phyloP scores from a whole-genome alignment of 2,888 invertebrate species.

The Halictus ligatus region DNA sequence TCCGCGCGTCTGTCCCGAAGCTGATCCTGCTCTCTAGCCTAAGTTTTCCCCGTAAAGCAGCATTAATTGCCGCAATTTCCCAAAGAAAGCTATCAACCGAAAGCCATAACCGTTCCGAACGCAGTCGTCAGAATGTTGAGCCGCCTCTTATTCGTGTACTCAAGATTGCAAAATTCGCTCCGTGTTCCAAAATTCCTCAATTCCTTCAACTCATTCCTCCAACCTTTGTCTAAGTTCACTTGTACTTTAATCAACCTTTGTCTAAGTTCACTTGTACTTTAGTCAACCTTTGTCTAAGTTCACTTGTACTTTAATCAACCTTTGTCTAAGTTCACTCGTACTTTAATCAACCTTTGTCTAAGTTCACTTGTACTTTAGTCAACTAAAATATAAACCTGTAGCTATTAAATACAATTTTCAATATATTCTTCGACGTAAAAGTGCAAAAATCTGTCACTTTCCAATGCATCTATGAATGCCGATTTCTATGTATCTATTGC shows the following conservation, averaged over 20 bases:
- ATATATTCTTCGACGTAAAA: not conserved
- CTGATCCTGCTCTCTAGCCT: conserved; percentile 43
- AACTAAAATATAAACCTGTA: not conserved
- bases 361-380: no score
- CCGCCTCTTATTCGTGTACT: not conserved
- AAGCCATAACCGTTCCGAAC: not conserved
- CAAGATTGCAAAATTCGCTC: not conserved
- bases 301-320: no score
- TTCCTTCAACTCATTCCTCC: no score
- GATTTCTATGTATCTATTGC: no score
- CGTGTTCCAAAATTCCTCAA: not conserved
- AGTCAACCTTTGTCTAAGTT: not conserved
- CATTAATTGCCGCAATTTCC: conserved; percentile 63
- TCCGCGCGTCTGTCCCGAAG: conserved; percentile 70
- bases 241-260: no score
- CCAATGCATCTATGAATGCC: no score
- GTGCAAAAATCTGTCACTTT: no score
- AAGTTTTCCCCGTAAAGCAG: conserved; percentile 63
- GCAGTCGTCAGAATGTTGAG: conserved; percentile 1
- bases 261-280: no score
- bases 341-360: no score
- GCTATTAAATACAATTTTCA: no score
- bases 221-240: no score
- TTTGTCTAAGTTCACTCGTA: no score
- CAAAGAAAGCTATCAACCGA: not conserved